Percentiles rank a stretch among this genome's conserved stretches.
Conservation (phyloP, 2,113 vertebrate species). For the Rutilus rutilus region DNA sequence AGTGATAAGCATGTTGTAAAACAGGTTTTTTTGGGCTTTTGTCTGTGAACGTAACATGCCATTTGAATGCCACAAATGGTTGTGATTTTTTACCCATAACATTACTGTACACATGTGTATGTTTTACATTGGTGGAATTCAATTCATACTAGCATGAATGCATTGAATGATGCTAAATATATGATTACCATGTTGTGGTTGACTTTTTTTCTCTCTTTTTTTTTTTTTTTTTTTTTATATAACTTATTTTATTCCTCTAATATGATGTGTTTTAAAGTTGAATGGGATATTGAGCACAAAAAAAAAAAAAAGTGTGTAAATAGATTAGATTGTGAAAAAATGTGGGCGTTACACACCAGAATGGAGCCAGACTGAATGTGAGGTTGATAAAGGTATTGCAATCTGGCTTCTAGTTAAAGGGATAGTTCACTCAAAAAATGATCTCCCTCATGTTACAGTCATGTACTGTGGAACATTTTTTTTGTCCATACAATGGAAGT, state of each 20-base stretch:
- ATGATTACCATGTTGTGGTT: background rate
- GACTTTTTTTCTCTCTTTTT: background rate
- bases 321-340: background rate
- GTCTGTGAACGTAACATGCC: background rate
- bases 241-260: background rate
- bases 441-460: background rate
- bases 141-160: background rate
- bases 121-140: background rate
- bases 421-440: background rate
- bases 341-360: background rate
- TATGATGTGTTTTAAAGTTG: background rate
- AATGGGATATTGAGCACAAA: background rate
- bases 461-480: background rate
- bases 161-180: background rate
- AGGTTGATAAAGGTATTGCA: background rate
- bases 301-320: background rate
- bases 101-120: background rate
- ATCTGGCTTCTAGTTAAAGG: background rate
- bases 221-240: too few species aligned
- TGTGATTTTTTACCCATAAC: background rate
- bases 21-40: slow-evolving; percentile 8
- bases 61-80: slow-evolving; percentile 26
- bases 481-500: background rate
- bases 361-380: background rate
- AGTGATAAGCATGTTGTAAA: slow-evolving; percentile 23